Base-by-base conservation (phyloP, 2,888 invertebrate species). In the Spatulosminthurus flaviceps region DNA sequence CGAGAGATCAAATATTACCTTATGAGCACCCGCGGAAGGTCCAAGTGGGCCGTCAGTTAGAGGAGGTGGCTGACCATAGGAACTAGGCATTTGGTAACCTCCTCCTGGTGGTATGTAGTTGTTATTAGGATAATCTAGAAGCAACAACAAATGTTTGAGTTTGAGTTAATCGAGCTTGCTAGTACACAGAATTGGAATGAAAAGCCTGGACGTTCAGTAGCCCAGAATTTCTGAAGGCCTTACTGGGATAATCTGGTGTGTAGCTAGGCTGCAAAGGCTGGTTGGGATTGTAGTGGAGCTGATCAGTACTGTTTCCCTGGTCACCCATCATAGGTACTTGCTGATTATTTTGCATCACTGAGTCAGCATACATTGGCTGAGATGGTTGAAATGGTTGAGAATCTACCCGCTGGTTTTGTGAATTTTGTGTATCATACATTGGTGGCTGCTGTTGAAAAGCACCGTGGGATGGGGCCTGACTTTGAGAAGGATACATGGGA, bases 91-190 rank as follows among this genome's bases (percentile, higher is more conserved):
- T 13, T 7, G n/a, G 42, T 66, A 76, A 9, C 34, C 42, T 1
- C 42, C 70, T 21, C 51, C 43, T 11, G 69, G 29, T n/a, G 26
- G 26, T 43, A 34, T 29, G 60, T 78, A 71, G 41, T 78, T 78
- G n/a, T 29, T 51, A 34, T 71, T 78, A n/a, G n/a, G 75, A 41
- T 21, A 66, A n/a, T 42, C 75, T 66, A 34, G 22, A 41, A 41
- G n/a, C n/a, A n/a, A n/a, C n/a, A n/a, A 60, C 7, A 61, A 29
- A 61, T 19, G 16, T 51, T 19, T 51, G n/a, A n/a, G n/a, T n/a
- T n/a, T n/a, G n/a, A n/a, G n/a, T n/a, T n/a, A n/a, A n/a, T n/a
- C 4, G 5, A 51, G 4, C n/a, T 19, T 51, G n/a, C 16, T 51
- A 51, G 5, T 51, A 9, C n/a, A 51, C 7, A 9, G 5, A 9